Base-by-base conservation (phyloP, 2,888 invertebrate genomes). In the Pristionchus arcanus region DNA sequence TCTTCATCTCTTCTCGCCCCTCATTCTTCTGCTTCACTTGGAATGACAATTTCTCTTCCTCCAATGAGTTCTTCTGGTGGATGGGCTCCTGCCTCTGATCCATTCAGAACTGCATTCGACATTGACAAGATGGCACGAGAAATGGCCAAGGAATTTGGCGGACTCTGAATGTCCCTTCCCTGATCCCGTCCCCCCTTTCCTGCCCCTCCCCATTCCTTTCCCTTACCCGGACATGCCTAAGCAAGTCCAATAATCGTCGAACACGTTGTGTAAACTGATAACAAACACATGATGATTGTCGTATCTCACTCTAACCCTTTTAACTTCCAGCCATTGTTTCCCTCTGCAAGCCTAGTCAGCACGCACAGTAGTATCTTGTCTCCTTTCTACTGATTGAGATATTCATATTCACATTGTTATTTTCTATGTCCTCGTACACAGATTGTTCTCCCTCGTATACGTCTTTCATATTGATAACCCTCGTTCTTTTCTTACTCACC, bases 101-200 rank as follows among this genome's bases (percentile, higher is more conserved):
- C 77, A 59, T 91, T 91, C 89, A 68, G 88, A 21, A 74, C 84
- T 28, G 89, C 90, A 19, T 49, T 89, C 53, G 91, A 92, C 59
- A 91, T 92, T 87, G 93, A 93, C 63, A 91, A 92, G 90, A 90
- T 93, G 71, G 92, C 92, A 19, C 91, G 92, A 89, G 93, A 93
- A 71, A 90, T 93, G 90, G 92, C 93, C 55, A 92, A 91, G 84
- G 91, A 93, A 89, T 90, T 93, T n/a, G 92, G 92, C n/a, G 83
- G 91, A 77, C 92, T 92, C 53, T 42, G 42, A 68, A n/a, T 42
- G 21, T 21, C 55, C 84, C 31, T n/a, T 7, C 42, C 85, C 85
- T 15, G 15, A 63, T 28, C 13, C 37, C 66, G 1, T n/a, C n/a
- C 63, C 25, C 34, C 63, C 28, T 3, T 25, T 37, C 63, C 21